These are phyloP conservation scores for Podarcis muralis DNA, from an alignment of 2,113 vertebrate species.

Conservation along the genomic window DNA sequence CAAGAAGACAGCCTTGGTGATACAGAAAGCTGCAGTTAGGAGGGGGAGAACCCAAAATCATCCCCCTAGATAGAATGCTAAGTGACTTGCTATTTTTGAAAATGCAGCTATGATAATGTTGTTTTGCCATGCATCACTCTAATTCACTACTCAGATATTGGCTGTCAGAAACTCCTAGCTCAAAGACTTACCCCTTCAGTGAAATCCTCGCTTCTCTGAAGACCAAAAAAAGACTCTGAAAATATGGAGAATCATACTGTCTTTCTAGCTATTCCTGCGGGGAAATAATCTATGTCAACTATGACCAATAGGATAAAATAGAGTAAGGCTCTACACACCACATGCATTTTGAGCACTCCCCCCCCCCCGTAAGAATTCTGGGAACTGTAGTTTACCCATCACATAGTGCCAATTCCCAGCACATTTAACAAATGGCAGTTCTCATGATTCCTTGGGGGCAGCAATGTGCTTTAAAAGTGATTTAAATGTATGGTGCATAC, in stretches of 20 bases:
- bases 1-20: background rate
- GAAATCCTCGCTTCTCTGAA: background rate
- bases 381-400: too few species aligned
- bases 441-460: too few species aligned
- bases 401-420: too few species aligned
- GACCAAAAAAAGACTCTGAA: background rate
- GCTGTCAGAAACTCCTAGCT: background rate
- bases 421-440: too few species aligned
- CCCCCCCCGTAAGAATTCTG: too few species aligned
- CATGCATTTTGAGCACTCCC: too few species aligned
- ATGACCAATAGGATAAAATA: background rate
- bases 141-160: background rate
- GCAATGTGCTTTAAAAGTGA: too few species aligned
- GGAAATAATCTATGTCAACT: background rate
- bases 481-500: too few species aligned
- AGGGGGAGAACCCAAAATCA: background rate
- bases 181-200: background rate
- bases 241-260: background rate
- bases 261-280: background rate
- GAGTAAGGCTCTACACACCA: background rate
- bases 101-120: background rate
- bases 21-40: background rate
- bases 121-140: background rate
- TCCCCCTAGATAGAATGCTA: background rate
- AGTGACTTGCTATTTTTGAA: background rate